Evolutionary conservation across 1,140 invertebrate species (phyloP).

Genomic region (Caenorhabditis remanei): DNA sequence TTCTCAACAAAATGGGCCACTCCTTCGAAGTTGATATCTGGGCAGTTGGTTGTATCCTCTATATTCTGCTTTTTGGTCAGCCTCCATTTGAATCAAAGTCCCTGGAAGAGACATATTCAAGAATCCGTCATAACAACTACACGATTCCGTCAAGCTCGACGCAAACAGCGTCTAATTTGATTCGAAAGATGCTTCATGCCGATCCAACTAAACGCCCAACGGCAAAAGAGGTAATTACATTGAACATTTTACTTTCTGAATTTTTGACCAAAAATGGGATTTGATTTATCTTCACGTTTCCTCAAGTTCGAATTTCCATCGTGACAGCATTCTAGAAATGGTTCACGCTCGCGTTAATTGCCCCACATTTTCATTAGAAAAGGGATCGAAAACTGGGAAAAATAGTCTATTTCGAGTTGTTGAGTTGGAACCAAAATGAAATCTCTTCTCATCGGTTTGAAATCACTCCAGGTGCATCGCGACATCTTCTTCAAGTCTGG

Average conservation of each 20-base stretch:
- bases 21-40: conserved; percentile 95
- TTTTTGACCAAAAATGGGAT: no score
- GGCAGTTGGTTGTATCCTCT: conserved; percentile 94
- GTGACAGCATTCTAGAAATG: background rate
- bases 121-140: conserved; percentile 86
- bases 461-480: conserved; percentile 46
- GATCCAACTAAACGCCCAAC: conserved; percentile 87
- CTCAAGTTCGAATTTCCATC: background rate
- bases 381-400: background rate
- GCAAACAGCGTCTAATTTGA: conserved; percentile 85
- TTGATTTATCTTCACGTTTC: background rate
- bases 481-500: conserved; percentile 63
- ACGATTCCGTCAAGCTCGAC: conserved; percentile 84
- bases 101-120: conserved; percentile 83
- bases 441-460: conserved; percentile 6
- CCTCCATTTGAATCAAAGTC: conserved; percentile 78
- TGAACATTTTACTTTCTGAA: no score
- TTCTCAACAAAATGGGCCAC: conserved; percentile 85
- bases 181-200: conserved; percentile 86
- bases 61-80: conserved; percentile 90
- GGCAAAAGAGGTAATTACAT: conserved; percentile 79
- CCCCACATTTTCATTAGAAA: conserved; percentile 6
- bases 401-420: background rate
- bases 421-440: background rate
- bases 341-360: background rate